Conservation (phyloP, 2,888 invertebrate genomes). For the Gibbula magus region DNA sequence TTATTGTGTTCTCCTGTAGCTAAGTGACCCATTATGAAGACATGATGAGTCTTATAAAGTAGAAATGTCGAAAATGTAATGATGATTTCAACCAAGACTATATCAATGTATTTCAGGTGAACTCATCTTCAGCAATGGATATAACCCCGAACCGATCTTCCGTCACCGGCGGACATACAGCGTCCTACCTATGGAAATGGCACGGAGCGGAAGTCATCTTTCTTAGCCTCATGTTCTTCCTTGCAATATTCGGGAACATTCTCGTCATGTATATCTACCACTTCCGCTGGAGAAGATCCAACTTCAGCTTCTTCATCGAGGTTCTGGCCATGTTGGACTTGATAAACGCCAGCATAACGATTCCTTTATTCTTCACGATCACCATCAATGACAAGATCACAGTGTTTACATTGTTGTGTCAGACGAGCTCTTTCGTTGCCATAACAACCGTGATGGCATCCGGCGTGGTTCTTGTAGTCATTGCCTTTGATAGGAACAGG, state of each 20-base stretch:
- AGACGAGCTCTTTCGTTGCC: slow-evolving; percentile 3
- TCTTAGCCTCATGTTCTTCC: slow-evolving; percentile 13
- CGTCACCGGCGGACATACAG: not conserved
- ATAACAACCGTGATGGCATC: slow-evolving; percentile 15
- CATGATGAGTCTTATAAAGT: too few relatives aligned
- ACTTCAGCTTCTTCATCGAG: slow-evolving; percentile 23
- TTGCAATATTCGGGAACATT: slow-evolving; percentile 23
- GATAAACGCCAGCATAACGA: slow-evolving; percentile 5
- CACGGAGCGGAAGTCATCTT: slow-evolving; percentile 27
- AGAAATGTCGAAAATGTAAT: too few relatives aligned
- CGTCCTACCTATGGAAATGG: slow-evolving; percentile 2
- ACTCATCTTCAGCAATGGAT: not conserved
- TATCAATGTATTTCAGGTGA: too few relatives aligned
- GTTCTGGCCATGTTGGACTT: slow-evolving; percentile 26
- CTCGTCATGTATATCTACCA: slow-evolving; percentile 30
- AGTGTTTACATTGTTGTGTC: not conserved
- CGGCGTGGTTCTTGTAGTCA: slow-evolving; percentile 19
- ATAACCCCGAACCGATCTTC: not conserved
- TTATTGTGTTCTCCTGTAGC: too few relatives aligned
- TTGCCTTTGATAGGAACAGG: slow-evolving; percentile 19
- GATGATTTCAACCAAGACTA: too few relatives aligned
- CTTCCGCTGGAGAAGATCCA: slow-evolving; percentile 12
- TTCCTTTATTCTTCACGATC: not conserved
- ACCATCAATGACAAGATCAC: not conserved
- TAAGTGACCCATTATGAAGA: too few relatives aligned